Percentiles rank a stretch among this genome's conserved stretches.
phyloP scores from a whole-genome alignment of 2,888 invertebrate genomes.

The Tetheella fluctuosa region DNA sequence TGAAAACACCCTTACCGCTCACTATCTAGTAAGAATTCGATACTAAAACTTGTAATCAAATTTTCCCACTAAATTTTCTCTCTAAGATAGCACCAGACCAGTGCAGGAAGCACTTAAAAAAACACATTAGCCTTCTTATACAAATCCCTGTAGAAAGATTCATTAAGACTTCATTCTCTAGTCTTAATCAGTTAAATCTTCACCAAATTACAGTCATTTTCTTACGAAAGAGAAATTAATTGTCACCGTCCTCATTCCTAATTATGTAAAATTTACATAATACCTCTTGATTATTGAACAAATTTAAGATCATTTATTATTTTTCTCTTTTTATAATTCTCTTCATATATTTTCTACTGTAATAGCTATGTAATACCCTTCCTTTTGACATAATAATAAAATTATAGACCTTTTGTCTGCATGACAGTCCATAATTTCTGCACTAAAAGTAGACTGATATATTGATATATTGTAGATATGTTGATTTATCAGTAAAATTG shows the following conservation, averaged over 20 bases:
- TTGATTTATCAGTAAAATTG: too few species aligned
- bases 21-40: not conserved
- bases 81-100: not conserved
- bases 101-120: not conserved
- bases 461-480: too few species aligned
- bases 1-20: too few species aligned
- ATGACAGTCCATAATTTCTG: too few species aligned
- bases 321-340: not conserved
- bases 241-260: not conserved
- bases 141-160: not conserved
- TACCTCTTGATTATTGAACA: not conserved
- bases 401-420: too few species aligned
- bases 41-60: too few species aligned
- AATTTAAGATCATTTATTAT: not conserved
- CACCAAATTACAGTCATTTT: not conserved
- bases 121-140: not conserved
- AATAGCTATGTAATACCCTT: too few species aligned
- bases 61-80: not conserved
- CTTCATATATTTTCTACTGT: too few species aligned
- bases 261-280: not conserved
- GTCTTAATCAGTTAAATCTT: not conserved
- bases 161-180: not conserved
- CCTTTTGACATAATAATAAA: too few species aligned
- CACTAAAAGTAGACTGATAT: too few species aligned
- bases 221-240: conserved; percentile 4